phyloP scores from a whole-genome alignment of 2,113 vertebrate genomes.

The Phyllopteryx taeniolatus region DNA sequence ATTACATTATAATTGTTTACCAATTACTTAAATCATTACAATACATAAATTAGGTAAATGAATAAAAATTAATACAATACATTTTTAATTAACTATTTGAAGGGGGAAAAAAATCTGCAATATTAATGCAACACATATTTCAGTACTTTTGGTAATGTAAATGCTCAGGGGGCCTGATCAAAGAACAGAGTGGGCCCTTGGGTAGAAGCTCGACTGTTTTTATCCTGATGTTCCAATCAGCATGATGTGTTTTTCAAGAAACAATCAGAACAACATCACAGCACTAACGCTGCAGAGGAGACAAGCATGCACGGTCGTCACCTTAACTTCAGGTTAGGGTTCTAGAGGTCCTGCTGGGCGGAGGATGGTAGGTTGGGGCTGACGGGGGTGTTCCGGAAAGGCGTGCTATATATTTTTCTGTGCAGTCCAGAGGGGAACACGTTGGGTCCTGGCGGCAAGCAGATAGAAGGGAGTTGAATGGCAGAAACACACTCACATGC shows the following conservation, averaged over 20 bases:
- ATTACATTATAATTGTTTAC: too few relatives aligned
- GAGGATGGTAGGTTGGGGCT: background rate
- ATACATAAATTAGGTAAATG: too few relatives aligned
- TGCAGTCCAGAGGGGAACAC: conserved; percentile 7
- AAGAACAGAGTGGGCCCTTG: too few relatives aligned
- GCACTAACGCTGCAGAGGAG: background rate
- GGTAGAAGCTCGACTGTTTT: too few relatives aligned
- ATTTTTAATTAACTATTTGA: too few relatives aligned
- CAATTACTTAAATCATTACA: too few relatives aligned
- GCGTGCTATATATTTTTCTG: conserved; percentile 6
- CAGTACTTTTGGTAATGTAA: too few relatives aligned
- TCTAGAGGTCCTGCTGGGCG: conserved; percentile 14
- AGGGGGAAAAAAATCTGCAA: too few relatives aligned
- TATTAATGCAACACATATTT: too few relatives aligned
- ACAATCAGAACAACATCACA: conserved; percentile 2
- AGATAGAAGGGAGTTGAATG: conserved; percentile 50
- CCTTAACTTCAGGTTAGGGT: conserved; percentile 38
- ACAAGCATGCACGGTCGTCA: conserved; percentile 21
- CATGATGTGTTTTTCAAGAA: conserved; percentile 10
- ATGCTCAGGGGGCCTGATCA: too few relatives aligned
- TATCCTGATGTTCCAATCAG: conserved; percentile 20
- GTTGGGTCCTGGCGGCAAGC: conserved; percentile 11
- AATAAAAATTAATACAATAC: too few relatives aligned
- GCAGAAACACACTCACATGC: conserved; percentile 37
- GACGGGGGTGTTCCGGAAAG: background rate